Base-by-base conservation (phyloP, 2,888 invertebrate species). In the Malacosoma neustria region DNA sequence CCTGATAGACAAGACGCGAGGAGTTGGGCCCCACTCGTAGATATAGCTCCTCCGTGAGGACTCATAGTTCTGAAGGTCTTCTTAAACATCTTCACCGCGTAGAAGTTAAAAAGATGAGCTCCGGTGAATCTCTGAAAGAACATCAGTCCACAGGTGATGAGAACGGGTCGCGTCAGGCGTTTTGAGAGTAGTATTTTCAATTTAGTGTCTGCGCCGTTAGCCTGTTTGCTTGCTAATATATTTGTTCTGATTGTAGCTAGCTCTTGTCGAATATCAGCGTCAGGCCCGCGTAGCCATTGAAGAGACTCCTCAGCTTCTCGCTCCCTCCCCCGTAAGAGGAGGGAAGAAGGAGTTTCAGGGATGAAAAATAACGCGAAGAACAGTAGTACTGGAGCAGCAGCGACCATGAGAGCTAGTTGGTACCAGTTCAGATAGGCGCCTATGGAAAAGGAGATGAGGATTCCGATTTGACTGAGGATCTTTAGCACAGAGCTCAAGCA, bases 301-400 rank as follows among this genome's bases (percentile, higher is more conserved):
- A 97, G 72, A 3, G 96, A 90, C 49, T 88, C 86, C 32, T 90
- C 88, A 2, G 94, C 94, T 61, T 92, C 91, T 47, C 90, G 89
- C 54, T 94, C 93, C 51, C 89, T 88, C 13, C 93, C 93, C 54
- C 92, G 88, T 14, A 94, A 82, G 7, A 94, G 89, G 35, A 95
- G 84, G 70, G 91, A 93, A 42, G 94, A 93, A 4, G 97, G 97
- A 12, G 96, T 95, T 82, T 97, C 97, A 0, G 96, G 96, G 45
- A 96, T 90, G 64, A 91, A 91, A 48, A 92, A 88, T 35, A 93
- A 89, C 6, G 92, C 90, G 30, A 92, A 66, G 69, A 94, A 92
- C 44, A 94, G 89, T 38, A 93, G 85, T 4, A 93, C 87, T 6
- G 95, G 93, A 3, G 93, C 92, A 6, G 92, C 80, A 2, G 93